Evolutionary conservation across 2,797 vertebrate species (phyloP).

Genomic region (Eidolon dupreanum): DNA sequence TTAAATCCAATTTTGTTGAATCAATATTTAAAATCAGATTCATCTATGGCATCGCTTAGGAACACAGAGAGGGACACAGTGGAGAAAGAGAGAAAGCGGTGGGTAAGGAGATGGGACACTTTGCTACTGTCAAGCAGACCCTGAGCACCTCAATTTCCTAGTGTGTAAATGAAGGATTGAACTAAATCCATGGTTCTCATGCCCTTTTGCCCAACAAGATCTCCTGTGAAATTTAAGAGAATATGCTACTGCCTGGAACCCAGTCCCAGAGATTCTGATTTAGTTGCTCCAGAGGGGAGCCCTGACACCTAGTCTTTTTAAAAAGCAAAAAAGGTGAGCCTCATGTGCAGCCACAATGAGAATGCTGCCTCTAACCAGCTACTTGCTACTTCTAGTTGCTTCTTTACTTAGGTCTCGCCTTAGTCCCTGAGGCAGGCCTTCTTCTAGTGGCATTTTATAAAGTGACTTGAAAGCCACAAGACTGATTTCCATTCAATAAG

Average conservation of each 20-base stretch:
- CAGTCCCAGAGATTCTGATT: background rate
- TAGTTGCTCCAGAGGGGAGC: background rate
- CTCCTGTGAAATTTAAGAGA: background rate
- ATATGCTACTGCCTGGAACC: background rate
- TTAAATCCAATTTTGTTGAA: background rate
- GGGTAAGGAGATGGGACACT: no score
- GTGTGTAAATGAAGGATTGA: background rate
- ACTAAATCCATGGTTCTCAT: background rate
- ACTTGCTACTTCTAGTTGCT: background rate
- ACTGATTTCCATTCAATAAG: background rate
- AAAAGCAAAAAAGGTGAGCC: background rate
- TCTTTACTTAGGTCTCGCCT: background rate
- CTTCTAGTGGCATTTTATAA: background rate
- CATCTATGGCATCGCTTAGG: background rate
- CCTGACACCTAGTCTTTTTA: background rate
- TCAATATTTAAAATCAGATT: background rate
- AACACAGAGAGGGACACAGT: background rate
- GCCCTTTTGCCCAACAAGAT: background rate
- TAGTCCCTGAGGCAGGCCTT: background rate
- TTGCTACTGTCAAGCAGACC: no score
- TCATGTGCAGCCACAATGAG: no score
- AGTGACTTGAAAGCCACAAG: background rate
- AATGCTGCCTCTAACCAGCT: fast-evolving
- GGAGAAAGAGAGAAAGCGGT: background rate
- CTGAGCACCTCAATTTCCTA: background rate